These are phyloP conservation scores for Villa cingulata DNA, from an alignment of 2,888 invertebrate species.

Conservation along the genomic window DNA sequence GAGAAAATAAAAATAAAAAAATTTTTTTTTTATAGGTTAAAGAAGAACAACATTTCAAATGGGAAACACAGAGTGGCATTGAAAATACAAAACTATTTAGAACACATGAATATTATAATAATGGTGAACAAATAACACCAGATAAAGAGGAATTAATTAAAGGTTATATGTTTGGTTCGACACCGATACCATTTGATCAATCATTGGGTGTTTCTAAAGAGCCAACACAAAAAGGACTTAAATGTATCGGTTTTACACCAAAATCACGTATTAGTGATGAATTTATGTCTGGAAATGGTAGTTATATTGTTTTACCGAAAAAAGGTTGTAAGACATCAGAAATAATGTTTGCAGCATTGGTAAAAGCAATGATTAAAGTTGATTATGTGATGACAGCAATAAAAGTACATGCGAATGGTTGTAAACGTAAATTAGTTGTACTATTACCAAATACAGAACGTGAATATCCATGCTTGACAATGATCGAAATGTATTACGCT, in stretches of 20 bases:
- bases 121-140: conserved; percentile 40
- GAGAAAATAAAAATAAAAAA: too few species aligned
- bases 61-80: conserved; percentile 34
- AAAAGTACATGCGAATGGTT: conserved; percentile 45
- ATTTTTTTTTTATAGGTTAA: conserved; percentile 26
- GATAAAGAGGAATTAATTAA: conserved; percentile 39
- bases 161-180: conserved; percentile 37
- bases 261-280: conserved; percentile 41
- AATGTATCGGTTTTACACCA: conserved; percentile 53
- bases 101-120: conserved; percentile 36
- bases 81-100: conserved; percentile 33
- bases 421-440: conserved; percentile 48
- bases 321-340: conserved; percentile 41
- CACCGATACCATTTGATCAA: conserved; percentile 32
- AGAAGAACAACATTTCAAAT: conserved; percentile 34
- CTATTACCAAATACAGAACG: conserved; percentile 42
- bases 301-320: conserved; percentile 41
- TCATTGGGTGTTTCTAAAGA: conserved; percentile 43
- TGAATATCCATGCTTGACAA: conserved; percentile 39
- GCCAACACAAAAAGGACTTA: conserved; percentile 38
- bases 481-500: conserved; percentile 49
- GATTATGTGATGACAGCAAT: conserved; percentile 50
- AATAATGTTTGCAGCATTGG: conserved; percentile 47
- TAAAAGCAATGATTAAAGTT: conserved; percentile 46
- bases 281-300: conserved; percentile 42